Conservation (phyloP, 2,113 vertebrate species). For the Megaleporinus macrocephalus region DNA sequence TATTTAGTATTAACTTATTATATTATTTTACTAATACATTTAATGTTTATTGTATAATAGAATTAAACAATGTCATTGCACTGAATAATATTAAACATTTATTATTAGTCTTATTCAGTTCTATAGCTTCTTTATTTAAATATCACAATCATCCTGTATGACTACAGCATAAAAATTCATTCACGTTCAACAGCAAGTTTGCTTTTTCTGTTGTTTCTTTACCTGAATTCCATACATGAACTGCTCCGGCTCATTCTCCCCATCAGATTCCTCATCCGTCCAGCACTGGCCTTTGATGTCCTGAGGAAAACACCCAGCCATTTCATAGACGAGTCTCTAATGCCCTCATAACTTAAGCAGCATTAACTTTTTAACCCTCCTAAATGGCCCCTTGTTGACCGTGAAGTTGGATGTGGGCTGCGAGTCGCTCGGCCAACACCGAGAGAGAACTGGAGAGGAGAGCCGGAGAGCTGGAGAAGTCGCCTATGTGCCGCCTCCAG, state of each 20-base stretch:
- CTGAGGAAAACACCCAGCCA: slow-evolving; percentile 65
- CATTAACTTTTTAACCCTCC: background rate
- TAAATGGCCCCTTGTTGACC: background rate
- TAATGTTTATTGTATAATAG: no score
- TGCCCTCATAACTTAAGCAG: background rate
- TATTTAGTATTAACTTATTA: no score
- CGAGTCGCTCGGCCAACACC: background rate
- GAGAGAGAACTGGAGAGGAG: slow-evolving; percentile 2
- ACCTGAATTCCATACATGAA: slow-evolving; percentile 98
- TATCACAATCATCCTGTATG: no score
- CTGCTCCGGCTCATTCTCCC: slow-evolving; percentile 96
- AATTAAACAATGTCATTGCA: no score
- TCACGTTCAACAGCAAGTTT: background rate
- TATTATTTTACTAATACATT: no score
- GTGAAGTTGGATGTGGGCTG: background rate
- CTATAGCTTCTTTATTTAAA: no score
- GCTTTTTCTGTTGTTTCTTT: background rate
- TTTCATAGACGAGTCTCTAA: background rate
- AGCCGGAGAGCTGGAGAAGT: no score
- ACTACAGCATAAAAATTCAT: no score
- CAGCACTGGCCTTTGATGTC: slow-evolving; percentile 98
- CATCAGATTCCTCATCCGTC: slow-evolving; percentile 98
- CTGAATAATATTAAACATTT: no score
- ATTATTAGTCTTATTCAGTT: background rate
- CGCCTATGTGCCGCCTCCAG: background rate